These are phyloP conservation scores for Hipparchia semele DNA, from an alignment of 2,888 invertebrate species.

Conservation along the genomic window DNA sequence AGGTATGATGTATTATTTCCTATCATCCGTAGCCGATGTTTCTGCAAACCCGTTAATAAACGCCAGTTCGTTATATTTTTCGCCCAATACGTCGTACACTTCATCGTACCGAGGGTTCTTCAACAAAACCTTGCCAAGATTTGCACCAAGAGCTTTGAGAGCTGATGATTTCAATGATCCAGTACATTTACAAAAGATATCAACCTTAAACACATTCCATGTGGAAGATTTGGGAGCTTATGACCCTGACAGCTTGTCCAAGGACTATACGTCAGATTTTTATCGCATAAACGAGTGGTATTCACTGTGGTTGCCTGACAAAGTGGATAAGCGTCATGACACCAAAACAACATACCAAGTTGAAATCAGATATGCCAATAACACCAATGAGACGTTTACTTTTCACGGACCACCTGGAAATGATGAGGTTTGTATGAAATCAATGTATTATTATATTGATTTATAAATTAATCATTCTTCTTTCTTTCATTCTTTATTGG, in stretches of 20 bases:
- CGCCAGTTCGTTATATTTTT: conserved; percentile 96
- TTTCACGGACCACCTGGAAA: conserved; percentile 97
- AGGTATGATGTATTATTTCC: conserved; percentile 98
- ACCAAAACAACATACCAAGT: conserved; percentile 96
- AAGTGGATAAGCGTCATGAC: conserved; percentile 91
- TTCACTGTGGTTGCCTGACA: conserved; percentile 94
- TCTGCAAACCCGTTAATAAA: conserved; percentile 96
- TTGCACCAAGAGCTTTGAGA: conserved; percentile 96
- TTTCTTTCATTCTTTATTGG: too few relatives aligned
- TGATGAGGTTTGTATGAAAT: conserved; percentile 85
- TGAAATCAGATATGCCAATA: conserved; percentile 96
- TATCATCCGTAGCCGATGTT: conserved; percentile 97
- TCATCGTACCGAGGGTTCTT: conserved; percentile 97
- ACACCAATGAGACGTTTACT: conserved; percentile 97
- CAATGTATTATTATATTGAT: background rate
- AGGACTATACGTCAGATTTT: conserved; percentile 95
- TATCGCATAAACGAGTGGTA: conserved; percentile 98
- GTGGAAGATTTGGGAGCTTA: conserved; percentile 94
- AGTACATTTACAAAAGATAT: conserved; percentile 95
- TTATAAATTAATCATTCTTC: background rate
- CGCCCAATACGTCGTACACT: conserved; percentile 96
- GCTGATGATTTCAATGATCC: conserved; percentile 98
- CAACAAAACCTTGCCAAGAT: conserved; percentile 96
- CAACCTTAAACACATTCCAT: conserved; percentile 96
- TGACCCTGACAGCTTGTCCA: conserved; percentile 88